Evolutionary conservation across 2,888 invertebrate genomes (phyloP).

Genomic region (Nephrotoma appendiculata): DNA sequence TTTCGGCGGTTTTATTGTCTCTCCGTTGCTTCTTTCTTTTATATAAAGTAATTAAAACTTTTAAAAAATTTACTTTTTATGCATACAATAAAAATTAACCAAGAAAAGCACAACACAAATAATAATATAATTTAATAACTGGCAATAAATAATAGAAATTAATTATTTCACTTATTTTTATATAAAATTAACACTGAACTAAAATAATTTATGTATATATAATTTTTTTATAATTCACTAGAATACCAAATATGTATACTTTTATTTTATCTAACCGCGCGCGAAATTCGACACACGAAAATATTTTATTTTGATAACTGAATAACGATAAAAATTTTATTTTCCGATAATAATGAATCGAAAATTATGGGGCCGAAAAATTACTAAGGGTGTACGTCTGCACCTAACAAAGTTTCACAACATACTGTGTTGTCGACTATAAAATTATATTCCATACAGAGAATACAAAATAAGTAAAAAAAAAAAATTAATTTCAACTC

Average conservation of each 20-base stretch:
- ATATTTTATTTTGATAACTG: not conserved
- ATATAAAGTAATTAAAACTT: not conserved
- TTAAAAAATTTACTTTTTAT: not conserved
- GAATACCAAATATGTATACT: not conserved
- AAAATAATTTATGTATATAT: not conserved
- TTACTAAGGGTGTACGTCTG: not conserved
- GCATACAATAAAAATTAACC: not conserved
- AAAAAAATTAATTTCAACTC: not conserved
- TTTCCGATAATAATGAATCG: not conserved
- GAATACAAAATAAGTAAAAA: not conserved
- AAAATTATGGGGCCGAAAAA: not conserved
- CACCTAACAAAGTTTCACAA: not conserved
- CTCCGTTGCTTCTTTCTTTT: not conserved
- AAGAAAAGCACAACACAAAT: not conserved
- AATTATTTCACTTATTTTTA: not conserved
- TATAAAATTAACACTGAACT: not conserved
- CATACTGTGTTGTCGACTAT: not conserved
- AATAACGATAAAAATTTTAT: not conserved
- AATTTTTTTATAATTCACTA: not conserved
- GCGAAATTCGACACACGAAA: not conserved
- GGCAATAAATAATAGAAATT: not conserved
- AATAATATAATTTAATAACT: not conserved
- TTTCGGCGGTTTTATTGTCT: not conserved
- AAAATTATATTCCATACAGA: not conserved
- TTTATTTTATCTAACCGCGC: not conserved